A percentile compares a stretch with the other conserved stretches of the same genome.
phyloP scores from a whole-genome alignment of 2,113 vertebrate genomes.

The Centropristis striata region DNA sequence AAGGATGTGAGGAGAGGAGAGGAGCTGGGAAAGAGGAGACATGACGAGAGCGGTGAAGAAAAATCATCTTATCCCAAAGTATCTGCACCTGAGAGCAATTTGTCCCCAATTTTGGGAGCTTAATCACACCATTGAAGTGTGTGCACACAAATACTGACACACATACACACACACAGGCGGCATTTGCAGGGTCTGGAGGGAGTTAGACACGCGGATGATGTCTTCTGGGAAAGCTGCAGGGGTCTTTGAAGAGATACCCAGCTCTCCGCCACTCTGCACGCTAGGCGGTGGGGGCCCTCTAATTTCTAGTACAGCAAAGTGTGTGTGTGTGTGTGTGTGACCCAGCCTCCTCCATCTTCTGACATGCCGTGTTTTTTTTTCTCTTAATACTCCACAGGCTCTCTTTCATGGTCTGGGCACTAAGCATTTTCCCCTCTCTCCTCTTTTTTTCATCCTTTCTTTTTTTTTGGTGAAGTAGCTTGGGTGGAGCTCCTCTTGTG shows the following conservation, averaged over 20 bases:
- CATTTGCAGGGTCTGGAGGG: conserved; percentile 72
- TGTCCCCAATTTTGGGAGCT: conserved; percentile 82
- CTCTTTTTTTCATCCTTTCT: conserved; percentile 35
- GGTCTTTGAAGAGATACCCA: conserved; percentile 82
- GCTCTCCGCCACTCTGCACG: conserved; percentile 59
- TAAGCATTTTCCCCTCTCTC: conserved; percentile 39
- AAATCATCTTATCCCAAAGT: conserved; percentile 76
- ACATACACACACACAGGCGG: conserved; percentile 31
- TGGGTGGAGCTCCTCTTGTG: conserved; percentile 59
- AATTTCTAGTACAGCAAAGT: conserved; percentile 41
- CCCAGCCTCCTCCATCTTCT: conserved; percentile 54
- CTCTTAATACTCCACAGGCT: conserved; percentile 67
- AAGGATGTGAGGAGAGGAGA: conserved; percentile 43
- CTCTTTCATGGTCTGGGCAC: conserved; percentile 69
- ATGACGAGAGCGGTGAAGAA: conserved; percentile 40
- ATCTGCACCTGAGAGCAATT: conserved; percentile 85
- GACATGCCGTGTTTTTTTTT: conserved; percentile 45
- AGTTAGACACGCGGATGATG: conserved; percentile 83
- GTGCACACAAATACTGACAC: conserved; percentile 63
- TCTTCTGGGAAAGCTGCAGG: conserved; percentile 82
- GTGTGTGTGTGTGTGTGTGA: conserved; percentile 17
- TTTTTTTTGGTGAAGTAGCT: conserved; percentile 31
- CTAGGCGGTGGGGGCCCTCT: conserved; percentile 59
- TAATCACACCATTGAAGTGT: conserved; percentile 78
- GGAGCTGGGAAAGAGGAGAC: conserved; percentile 38